Evolutionary conservation across 2,797 vertebrate genomes (phyloP), one percentile per base, ranked within the genome.

Genomic region (Acridotheres tristis): DNA sequence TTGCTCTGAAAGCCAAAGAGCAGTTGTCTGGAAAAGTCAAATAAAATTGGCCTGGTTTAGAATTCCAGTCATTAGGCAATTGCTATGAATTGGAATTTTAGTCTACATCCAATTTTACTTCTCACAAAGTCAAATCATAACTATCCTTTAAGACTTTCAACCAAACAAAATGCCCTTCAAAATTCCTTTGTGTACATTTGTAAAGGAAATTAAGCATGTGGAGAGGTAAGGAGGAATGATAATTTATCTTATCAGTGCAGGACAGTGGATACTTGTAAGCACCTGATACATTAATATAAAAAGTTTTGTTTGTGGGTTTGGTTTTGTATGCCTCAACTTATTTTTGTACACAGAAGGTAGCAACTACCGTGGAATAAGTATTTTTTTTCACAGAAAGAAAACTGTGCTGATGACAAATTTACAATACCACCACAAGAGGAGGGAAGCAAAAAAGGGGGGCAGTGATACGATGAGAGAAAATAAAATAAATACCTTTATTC

Each of bases 21-120:
- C 13, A 78, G n/a, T 61, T 91, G 45, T 43, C 45, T 76, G 42
- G 55, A 93, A 91, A 94, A 94, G 79, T 71, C 74, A 96, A 92
- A 93, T 82, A 88, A 88, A 94, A 88, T 69, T 84, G 85, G 55
- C 20, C 59, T 91, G 36, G 0, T 82, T 91, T 85, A 75, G 50
- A 90, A 87, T 69, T 78, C 48, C 0, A 0, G 58, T 59, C 76
- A 89, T 90, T 90, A 93, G 1, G 3, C 51, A 93, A 78, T 76
- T 85, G 40, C 47, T 75, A 40, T 25, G 43, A 90, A 66, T 26
- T 73, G 54, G n/a, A 89, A 92, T 82, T 92, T 79, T 53, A 62
- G 76, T 38, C 68, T 89, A 55, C 69, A 47, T 76, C 63, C 86
- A 40, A 85, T 91, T 93, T 86, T 61, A 79, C 42, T 82, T 82